Conservation (phyloP, 23 tunicate genomes). For the Phallusia fumigata region DNA sequence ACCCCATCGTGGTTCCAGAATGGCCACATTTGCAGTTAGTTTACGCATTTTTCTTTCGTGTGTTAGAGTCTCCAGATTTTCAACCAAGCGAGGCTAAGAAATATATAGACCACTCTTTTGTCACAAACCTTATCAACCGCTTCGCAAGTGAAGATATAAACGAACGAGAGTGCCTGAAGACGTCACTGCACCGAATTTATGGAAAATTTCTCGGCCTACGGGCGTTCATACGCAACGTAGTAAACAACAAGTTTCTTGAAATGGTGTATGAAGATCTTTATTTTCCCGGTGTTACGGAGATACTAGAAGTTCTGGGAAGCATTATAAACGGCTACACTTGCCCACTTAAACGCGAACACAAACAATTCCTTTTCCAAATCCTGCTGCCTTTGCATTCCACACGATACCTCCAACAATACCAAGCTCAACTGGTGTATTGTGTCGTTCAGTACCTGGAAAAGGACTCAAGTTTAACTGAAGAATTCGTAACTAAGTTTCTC, state of each 20-base stretch:
- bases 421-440: slow-evolving; percentile 91
- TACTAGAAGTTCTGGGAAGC: slow-evolving; percentile 89
- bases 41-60: slow-evolving; percentile 66
- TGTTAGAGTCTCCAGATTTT: slow-evolving; percentile 79
- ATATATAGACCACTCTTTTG: slow-evolving; percentile 59
- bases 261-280: slow-evolving; percentile 48
- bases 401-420: slow-evolving; percentile 54
- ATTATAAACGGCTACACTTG: slow-evolving; percentile 86
- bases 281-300: slow-evolving; percentile 82
- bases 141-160: slow-evolving; percentile 55
- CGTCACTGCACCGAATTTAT: slow-evolving; percentile 76
- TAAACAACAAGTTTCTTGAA: slow-evolving; percentile 64
- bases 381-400: slow-evolving; percentile 75
- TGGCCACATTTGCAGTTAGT: slow-evolving; percentile 88
- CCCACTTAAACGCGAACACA: slow-evolving; percentile 83
- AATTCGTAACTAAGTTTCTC: slow-evolving; percentile 24
- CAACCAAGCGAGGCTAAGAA: slow-evolving; percentile 88
- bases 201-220: slow-evolving; percentile 95
- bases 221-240: slow-evolving; percentile 54
- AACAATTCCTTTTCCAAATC: slow-evolving; percentile 53
- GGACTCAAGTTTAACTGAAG: slow-evolving; percentile 48
- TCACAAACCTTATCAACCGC: slow-evolving; percentile 45
- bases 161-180: slow-evolving; percentile 78
- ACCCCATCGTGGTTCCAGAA: slow-evolving; percentile 50
- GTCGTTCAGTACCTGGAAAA: slow-evolving; percentile 90